Evolutionary conservation across 2,888 invertebrate genomes (phyloP), one percentile per base, ranked within the genome.

Genomic region (Pandemis corylana): DNA sequence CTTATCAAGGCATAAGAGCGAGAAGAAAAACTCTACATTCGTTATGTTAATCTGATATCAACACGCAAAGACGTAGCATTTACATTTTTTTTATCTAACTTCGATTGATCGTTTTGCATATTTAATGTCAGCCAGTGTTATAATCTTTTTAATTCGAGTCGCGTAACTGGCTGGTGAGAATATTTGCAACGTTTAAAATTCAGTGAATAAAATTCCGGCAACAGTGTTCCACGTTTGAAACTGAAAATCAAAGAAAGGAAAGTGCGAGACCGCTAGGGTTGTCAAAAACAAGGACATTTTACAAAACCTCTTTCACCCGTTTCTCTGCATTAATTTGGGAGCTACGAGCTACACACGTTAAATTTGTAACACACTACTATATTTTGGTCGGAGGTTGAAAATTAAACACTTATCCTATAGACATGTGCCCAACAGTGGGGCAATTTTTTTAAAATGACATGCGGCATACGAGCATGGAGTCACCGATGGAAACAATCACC

Each of bases 221-320:
- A 76, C 70, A 49, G 72, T 74, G 80, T 83, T 82, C 82, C 78
- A 79, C 80, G 80, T 83, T 82, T 72, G 72, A 80, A 83, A 81
- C 77, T 78, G 71, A 78, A 79, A 78, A 76, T 71, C 76, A 68
- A 77, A 71, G 77, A 69, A 68, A 77, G 72, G 75, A 71, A 73
- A 53, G 63, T 63, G 68, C 51, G 41, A 41, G 59, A 63, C 13
- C 49, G 46, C 44, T 68, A 73, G 73, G 73, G 73, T 65, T 73
- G 59, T 9, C 68, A 49, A 46, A 64, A 56, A 56, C 9, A 15
- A 53, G 53, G 53, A n/a, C 7, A 51, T 53, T 15, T 15, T 5
- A 20, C 20, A 20, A 20, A 20, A 20, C 20, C 20, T 20, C 1
- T 20, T 20, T 20, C 20, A 20, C 20, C 20, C 20, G 20, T 20